These are phyloP conservation scores for Lasioglossum pauxillum DNA, from an alignment of 2,888 invertebrate genomes.

Conservation along the genomic window DNA sequence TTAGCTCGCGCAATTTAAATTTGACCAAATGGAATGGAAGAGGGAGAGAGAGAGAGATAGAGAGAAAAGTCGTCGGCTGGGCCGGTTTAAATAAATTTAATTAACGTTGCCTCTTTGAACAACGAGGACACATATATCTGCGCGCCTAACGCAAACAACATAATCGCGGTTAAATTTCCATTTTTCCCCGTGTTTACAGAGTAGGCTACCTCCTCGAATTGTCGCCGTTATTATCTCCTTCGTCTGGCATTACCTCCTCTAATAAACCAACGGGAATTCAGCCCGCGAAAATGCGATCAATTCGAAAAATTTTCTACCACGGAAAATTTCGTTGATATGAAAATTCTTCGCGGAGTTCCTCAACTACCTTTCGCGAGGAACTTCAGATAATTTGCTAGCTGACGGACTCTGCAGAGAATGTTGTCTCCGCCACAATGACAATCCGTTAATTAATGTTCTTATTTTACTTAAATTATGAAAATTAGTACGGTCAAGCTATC, in stretches of 20 bases:
- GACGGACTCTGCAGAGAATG: neutral
- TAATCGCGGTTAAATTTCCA: neutral
- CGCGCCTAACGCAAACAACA: neutral
- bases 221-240: neutral
- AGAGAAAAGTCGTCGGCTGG: neutral
- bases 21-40: neutral
- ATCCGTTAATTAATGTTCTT: neutral
- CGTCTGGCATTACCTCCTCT: constrained; percentile 20
- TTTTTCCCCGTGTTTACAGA: neutral
- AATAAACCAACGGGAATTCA: constrained; percentile 39
- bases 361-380: neutral
- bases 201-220: neutral
- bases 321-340: constrained; percentile 72
- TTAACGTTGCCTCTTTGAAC: constrained; percentile 4
- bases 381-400: constrained; percentile 8
- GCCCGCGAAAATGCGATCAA: constrained; percentile 7
- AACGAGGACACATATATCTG: neutral
- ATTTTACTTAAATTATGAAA: neutral
- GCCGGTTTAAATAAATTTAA: constrained; percentile 29
- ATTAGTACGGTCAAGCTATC: neutral
- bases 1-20: constrained; percentile 6
- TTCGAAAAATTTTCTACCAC: constrained; percentile 33
- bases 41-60: neutral
- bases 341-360: constrained; percentile 76
- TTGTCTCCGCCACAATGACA: neutral